A percentile compares a stretch with the other conserved stretches of the same genome.
These are phyloP conservation scores for Bactericera cockerelli DNA, from an alignment of 1,140 invertebrate species.

Conservation along the genomic window DNA sequence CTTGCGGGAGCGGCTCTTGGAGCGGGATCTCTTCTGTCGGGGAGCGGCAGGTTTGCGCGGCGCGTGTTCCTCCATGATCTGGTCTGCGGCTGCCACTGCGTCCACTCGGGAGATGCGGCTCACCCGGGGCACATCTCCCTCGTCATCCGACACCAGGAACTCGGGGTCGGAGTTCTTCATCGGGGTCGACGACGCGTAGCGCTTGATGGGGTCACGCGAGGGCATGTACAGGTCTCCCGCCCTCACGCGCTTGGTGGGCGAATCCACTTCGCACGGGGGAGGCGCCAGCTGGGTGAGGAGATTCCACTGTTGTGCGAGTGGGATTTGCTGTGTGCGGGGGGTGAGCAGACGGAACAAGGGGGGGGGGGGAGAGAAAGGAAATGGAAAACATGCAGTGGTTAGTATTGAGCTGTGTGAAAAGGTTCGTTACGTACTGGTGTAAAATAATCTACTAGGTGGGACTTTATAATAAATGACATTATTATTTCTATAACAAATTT, in stretches of 20 bases:
- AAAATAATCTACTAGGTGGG: too few relatives aligned
- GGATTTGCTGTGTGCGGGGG: neutral
- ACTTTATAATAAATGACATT: too few relatives aligned
- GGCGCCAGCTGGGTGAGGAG: neutral
- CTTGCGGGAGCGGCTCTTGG: neutral
- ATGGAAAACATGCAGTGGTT: neutral
- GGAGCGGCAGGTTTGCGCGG: neutral
- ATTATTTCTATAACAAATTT: too few relatives aligned
- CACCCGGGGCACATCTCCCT: neutral
- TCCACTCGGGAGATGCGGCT: neutral
- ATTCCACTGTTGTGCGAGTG: neutral
- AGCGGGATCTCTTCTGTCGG: neutral
- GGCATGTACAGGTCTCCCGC: neutral
- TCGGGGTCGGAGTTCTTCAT: neutral
- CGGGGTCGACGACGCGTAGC: neutral
- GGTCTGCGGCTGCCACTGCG: too few relatives aligned
- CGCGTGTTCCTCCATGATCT: neutral
- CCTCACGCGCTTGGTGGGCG: neutral
- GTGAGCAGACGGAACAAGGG: neutral
- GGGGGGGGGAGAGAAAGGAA: neutral
- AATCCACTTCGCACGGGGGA: neutral
- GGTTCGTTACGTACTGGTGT: too few relatives aligned
- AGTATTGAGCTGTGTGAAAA: too few relatives aligned
- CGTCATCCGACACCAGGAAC: neutral
- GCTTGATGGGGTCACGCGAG: neutral